Conservation (phyloP, 1,140 invertebrate genomes). For the Whitmania pigra region DNA sequence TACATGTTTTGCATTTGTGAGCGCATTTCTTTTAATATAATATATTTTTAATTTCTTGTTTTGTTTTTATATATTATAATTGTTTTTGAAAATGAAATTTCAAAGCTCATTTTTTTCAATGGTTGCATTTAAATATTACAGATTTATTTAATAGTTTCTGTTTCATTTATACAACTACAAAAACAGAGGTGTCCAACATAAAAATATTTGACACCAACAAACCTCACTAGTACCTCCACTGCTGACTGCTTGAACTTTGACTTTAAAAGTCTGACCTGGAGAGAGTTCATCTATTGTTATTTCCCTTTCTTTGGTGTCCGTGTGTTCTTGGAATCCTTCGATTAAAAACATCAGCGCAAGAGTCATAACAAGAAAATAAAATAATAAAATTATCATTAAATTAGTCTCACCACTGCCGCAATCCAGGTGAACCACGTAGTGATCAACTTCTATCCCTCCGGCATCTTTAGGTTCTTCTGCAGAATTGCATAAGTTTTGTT, state of each 20-base stretch:
- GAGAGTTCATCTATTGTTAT: slow-evolving; percentile 60
- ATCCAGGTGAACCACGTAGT: background rate
- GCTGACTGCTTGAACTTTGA: slow-evolving; percentile 54
- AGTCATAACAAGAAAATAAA: background rate
- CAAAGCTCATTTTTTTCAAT: too few species aligned
- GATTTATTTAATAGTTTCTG: too few species aligned
- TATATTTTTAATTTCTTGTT: too few species aligned
- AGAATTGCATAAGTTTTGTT: background rate
- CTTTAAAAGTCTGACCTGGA: slow-evolving; percentile 63
- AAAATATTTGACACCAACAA: slow-evolving; percentile 16
- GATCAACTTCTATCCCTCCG: background rate
- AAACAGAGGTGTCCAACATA: too few species aligned
- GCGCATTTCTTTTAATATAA: too few species aligned
- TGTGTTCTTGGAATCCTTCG: background rate
- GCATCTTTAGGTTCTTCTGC: slow-evolving; percentile 3
- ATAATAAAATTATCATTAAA: background rate
- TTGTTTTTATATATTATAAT: too few species aligned
- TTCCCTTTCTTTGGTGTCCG: slow-evolving; percentile 40
- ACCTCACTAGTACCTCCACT: slow-evolving; percentile 54
- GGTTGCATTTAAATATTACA: too few species aligned
- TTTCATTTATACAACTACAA: too few species aligned
- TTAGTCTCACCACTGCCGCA: background rate
- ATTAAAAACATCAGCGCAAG: background rate
- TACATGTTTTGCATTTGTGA: too few species aligned
- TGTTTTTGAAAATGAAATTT: too few species aligned